Evolutionary conservation across 2,797 vertebrate genomes (phyloP).

Genomic region (Columba guinea): DNA sequence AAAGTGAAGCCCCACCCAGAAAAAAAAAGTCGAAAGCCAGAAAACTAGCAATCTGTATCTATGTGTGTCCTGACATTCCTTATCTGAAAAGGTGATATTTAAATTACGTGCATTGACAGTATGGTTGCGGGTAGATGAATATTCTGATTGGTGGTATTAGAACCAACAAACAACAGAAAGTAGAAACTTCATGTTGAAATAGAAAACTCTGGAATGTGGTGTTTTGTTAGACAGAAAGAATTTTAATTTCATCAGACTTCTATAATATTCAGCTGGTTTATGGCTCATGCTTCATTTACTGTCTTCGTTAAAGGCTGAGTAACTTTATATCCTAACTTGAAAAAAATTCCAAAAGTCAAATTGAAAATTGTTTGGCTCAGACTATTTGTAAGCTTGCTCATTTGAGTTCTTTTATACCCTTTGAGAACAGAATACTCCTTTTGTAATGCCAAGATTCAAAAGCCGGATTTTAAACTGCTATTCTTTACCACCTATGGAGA

Average conservation of each 20-base stretch:
- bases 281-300: conserved; percentile 21
- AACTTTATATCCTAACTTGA: background rate
- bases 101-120: background rate
- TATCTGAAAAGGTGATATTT: background rate
- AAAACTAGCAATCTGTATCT: background rate
- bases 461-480: background rate
- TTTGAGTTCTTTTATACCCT: background rate
- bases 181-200: background rate
- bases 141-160: background rate
- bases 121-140: background rate
- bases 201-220: background rate
- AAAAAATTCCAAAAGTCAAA: background rate
- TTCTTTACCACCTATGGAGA: background rate
- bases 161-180: background rate
- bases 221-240: background rate
- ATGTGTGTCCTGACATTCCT: background rate
- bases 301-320: background rate
- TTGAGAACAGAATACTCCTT: background rate
- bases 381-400: background rate
- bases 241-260: background rate
- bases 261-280: background rate
- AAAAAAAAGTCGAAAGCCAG: background rate
- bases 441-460: background rate
- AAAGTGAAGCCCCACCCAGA: background rate
- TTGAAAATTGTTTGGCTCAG: background rate